Conservation (phyloP, 2,113 vertebrate species). For the Thalassoma bifasciatum region DNA sequence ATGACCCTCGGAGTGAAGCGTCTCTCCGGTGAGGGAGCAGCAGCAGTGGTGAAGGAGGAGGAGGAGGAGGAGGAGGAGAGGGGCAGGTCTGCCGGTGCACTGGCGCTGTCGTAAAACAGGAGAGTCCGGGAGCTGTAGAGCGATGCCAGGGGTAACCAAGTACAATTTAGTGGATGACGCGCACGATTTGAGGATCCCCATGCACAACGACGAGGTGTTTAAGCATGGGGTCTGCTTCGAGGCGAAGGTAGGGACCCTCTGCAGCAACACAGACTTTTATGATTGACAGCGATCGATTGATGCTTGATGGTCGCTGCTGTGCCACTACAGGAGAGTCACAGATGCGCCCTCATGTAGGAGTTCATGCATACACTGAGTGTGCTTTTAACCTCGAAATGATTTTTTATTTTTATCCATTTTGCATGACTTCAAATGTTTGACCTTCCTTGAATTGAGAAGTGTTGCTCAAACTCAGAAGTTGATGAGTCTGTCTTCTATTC, state of each 20-base stretch:
- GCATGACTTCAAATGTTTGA: not conserved
- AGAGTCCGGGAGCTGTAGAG: slow-evolving; percentile 42
- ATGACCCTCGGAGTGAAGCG: slow-evolving; percentile 68
- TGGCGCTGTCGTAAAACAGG: slow-evolving; percentile 64
- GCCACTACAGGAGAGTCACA: not conserved
- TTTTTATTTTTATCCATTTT: not conserved
- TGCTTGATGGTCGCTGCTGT: not conserved
- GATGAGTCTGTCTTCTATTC: not conserved
- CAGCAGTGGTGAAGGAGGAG: slow-evolving; percentile 47
- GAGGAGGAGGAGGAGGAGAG: slow-evolving; percentile 58
- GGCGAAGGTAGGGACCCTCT: slow-evolving; percentile 88
- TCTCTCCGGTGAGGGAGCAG: slow-evolving; percentile 33
- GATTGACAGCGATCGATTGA: not conserved
- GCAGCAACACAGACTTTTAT: slow-evolving; percentile 56
- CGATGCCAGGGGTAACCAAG: slow-evolving; percentile 94
- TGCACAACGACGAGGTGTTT: slow-evolving; percentile 96
- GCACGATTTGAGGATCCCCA: slow-evolving; percentile 91
- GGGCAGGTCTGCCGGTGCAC: slow-evolving; percentile 65
- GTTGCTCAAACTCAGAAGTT: not conserved
- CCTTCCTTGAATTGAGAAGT: not conserved
- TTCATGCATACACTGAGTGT: too few relatives aligned
- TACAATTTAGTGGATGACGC: slow-evolving; percentile 95
- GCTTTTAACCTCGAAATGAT: not conserved
- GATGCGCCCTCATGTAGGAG: not conserved
- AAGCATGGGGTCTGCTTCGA: slow-evolving; percentile 95